Evolutionary conservation across 2,797 vertebrate species (phyloP), one percentile per base, ranked within the genome.

Genomic region (Lepilemur septentrionalis): DNA sequence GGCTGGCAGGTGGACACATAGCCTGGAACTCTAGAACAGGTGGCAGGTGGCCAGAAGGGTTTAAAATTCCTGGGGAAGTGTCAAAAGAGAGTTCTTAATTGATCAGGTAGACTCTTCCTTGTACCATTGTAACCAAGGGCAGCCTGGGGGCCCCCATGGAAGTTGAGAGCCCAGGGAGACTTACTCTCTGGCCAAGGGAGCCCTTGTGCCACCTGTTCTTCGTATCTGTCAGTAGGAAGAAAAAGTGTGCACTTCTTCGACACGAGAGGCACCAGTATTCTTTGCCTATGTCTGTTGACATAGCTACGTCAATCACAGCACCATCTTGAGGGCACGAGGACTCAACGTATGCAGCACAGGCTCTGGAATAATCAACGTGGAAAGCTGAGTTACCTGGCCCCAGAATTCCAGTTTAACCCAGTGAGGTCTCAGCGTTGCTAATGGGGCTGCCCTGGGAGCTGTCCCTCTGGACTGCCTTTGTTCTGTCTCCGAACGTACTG

Each of bases 61-160:
- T 28, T 48, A 10, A 61, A 61, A 61, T 1, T 38, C 52, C 48
- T 3, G 41, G 25, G 70, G 25, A 61, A 70, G 32, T 11, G 2
- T 17, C 70, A 38, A 46, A 78, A 41, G 22, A 92, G 32, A 75
- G 35, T 52, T 61, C 59, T 61, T 7, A 13, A 25, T 30, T 22
- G 52, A 67, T 7, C 14, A 30, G 23, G 5, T 46, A 23, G 9
- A 17, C 1, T 20, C 46, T 80, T 28, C 32, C 43, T 38, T 70
- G 17, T 22, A 14, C 46, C 2, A 14, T 20, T 0, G 0, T 28
- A 43, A 32, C 23, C 7, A 4, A 11, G 7, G 57, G 69, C 38
- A 80, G 17, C 30, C 7, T 38, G 73, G 72, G 46, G 2, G 1
- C 48, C 15, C 32, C 20, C 1, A 2, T 22, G 38, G 65, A 30